phyloP scores from a whole-genome alignment of 2,888 invertebrate species.

The Epistrophella euchroma region DNA sequence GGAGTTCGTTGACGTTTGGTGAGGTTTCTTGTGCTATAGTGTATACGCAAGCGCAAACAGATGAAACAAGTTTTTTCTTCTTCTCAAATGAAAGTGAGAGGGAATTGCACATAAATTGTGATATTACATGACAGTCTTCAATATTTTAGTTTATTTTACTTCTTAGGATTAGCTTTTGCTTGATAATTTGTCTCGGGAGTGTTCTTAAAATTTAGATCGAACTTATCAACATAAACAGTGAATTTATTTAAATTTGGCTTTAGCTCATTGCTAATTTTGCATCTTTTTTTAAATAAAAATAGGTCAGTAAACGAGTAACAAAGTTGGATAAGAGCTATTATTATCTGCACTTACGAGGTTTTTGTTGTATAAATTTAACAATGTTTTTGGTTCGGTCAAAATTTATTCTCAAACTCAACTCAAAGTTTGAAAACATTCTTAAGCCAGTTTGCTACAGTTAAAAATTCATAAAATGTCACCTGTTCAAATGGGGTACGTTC shows the following conservation, averaged over 20 bases:
- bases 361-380: too few relatives aligned
- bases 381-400: too few relatives aligned
- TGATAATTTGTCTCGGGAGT: constrained; percentile 40
- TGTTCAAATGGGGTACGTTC: too few relatives aligned
- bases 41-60: constrained; percentile 76
- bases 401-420: too few relatives aligned
- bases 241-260: background rate
- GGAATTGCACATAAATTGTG: constrained; percentile 77
- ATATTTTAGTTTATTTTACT: constrained; percentile 43
- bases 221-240: background rate
- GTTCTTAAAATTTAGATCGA: constrained; percentile 7
- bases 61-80: constrained; percentile 79
- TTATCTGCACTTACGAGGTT: too few relatives aligned
- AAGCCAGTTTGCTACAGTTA: too few relatives aligned
- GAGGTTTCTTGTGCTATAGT: constrained; percentile 41
- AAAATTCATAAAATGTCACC: too few relatives aligned
- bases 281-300: background rate
- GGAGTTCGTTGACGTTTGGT: constrained; percentile 79
- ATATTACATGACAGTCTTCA: constrained; percentile 75
- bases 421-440: too few relatives aligned
- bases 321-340: background rate
- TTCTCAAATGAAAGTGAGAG: constrained; percentile 83
- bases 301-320: background rate
- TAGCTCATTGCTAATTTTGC: background rate
- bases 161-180: constrained; percentile 51